Evolutionary conservation across 2,888 invertebrate genomes (phyloP).

Genomic region (Alsophila aescularia): DNA sequence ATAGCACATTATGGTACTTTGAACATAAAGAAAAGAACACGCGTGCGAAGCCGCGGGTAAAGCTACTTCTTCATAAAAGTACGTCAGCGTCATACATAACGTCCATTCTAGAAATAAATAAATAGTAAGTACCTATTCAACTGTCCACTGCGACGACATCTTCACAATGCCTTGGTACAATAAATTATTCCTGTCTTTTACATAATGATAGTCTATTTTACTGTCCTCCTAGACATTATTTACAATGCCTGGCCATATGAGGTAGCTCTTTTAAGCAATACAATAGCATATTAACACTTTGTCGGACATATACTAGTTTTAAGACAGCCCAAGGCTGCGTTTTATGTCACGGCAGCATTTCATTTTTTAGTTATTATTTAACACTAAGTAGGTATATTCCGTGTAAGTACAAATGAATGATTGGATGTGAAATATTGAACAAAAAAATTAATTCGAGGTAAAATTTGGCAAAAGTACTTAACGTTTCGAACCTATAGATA

Average conservation of each 20-base stretch:
- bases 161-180: background rate
- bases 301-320: too few relatives aligned
- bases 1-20: too few relatives aligned
- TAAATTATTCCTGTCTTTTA: background rate
- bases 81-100: background rate
- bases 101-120: too few relatives aligned
- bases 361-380: background rate
- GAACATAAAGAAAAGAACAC: too few relatives aligned
- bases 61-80: too few relatives aligned
- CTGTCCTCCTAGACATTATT: conserved; percentile 3
- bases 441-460: too few relatives aligned
- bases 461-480: too few relatives aligned
- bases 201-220: background rate
- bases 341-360: background rate
- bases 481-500: too few relatives aligned
- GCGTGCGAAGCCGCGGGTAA: too few relatives aligned
- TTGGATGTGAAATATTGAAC: too few relatives aligned
- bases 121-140: background rate
- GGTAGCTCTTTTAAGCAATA: conserved; percentile 3
- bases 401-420: too few relatives aligned
- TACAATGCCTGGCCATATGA: background rate
- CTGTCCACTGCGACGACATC: background rate
- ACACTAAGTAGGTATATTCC: too few relatives aligned
- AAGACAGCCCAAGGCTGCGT: conserved; percentile 18
- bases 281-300: conserved; percentile 27